Evolutionary conservation across 2,888 invertebrate species (phyloP).

Genomic region (Biston betularia): DNA sequence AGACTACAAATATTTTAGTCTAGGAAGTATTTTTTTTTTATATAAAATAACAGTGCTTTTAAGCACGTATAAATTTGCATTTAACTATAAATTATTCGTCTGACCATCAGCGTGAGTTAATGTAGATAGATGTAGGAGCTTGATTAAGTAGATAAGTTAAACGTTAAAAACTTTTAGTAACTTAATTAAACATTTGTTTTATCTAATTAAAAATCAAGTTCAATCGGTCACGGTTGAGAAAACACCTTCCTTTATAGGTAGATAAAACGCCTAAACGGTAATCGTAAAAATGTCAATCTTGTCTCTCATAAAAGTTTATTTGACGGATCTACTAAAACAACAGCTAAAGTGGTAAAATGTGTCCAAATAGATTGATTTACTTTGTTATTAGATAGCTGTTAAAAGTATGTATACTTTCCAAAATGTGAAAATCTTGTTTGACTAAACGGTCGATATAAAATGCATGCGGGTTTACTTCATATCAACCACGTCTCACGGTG

Average conservation of each 20-base stretch:
- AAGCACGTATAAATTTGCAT: neutral
- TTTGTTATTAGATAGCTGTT: constrained; percentile 2
- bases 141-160: constrained; percentile 2
- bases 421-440: constrained; percentile 4
- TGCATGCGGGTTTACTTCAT: no score
- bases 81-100: neutral
- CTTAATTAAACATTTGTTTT: constrained; percentile 13
- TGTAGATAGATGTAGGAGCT: neutral
- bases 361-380: constrained; percentile 34
- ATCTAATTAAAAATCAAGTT: constrained; percentile 20
- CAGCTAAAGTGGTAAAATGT: constrained; percentile 29
- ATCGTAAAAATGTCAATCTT: constrained; percentile 22
- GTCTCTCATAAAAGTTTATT: constrained; percentile 24
- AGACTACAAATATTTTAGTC: no score
- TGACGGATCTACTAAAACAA: constrained; percentile 19
- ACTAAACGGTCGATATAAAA: neutral
- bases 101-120: neutral
- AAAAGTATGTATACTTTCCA: constrained; percentile 35
- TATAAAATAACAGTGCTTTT: no score
- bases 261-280: constrained; percentile 11
- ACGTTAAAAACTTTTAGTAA: constrained; percentile 2
- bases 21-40: no score
- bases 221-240: constrained; percentile 13
- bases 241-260: constrained; percentile 2
- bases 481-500: neutral